These are phyloP conservation scores for Bombus picipes DNA, from an alignment of 1,140 invertebrate species.

Conservation along the genomic window DNA sequence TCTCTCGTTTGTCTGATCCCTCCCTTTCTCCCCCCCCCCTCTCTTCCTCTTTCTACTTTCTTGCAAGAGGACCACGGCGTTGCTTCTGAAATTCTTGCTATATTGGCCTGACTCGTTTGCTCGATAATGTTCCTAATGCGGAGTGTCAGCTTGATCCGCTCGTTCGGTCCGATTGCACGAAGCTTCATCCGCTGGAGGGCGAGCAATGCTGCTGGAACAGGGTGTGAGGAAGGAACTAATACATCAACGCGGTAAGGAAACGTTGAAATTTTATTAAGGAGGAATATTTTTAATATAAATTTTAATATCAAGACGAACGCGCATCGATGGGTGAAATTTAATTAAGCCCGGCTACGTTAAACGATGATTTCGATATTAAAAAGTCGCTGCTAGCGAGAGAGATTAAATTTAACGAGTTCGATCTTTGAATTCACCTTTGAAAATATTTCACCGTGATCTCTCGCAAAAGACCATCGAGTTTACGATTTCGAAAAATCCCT, in stretches of 20 bases:
- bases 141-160: neutral
- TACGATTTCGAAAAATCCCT: neutral
- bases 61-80: neutral
- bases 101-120: slow-evolving; percentile 9
- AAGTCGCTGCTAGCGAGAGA: too few relatives aligned
- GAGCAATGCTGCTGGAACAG: neutral
- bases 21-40: fast-evolving
- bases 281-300: slow-evolving; percentile 9
- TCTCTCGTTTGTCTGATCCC: too few relatives aligned
- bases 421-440: too few relatives aligned
- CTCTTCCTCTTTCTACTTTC: neutral
- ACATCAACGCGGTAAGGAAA: neutral
- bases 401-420: slow-evolving; percentile 10
- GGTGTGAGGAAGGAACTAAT: too few relatives aligned
- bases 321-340: slow-evolving; percentile 28
- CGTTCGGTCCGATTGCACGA: neutral
- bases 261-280: too few relatives aligned
- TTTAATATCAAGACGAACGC: neutral
- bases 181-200: neutral
- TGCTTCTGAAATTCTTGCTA: neutral
- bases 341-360: neutral
- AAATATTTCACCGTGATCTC: neutral
- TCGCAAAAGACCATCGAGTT: neutral
- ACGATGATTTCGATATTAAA: neutral
- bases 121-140: slow-evolving; percentile 7